Evolutionary conservation across 2,113 vertebrate genomes (phyloP), one percentile per base, ranked within the genome.

Genomic region (Mirza zaza): DNA sequence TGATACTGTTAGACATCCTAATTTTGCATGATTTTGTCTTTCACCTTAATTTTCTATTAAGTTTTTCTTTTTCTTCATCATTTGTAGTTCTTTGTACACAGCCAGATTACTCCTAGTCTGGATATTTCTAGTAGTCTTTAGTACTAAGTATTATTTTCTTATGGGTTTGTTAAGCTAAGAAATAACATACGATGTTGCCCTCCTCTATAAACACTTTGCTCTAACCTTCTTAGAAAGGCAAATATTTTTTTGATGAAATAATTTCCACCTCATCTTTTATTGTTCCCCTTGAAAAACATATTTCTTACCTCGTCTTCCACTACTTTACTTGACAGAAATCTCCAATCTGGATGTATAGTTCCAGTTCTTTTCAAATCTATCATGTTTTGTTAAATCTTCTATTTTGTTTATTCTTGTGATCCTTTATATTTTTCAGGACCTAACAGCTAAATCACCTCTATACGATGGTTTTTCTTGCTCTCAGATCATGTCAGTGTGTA

Each of bases 21-120:
- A 29, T 95, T 92, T 81, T 63, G 18, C 11, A 92, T 23, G 25
- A 1, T 86, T 92, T 96, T 92, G 3, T 96, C 48, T 97, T 86
- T 77, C 81, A 15, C 13, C 42, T 77, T 77, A 29, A 4, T 77
- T 93, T 79, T 39, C 42, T 63, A 18, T 50, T 55, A 96, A 80
- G 4, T 42, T 91, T 97, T 91, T 87, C 65, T 57, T 86, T 39
- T 68, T 77, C 23, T 68, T 34, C 42, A n/a, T 34, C 23, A 52
- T 68, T 76, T 92, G 36, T 52, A 57, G 48, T 86, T 94, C 42
- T 79, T 95, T 57, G 65, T 57, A 27, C 5, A n/a, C 75, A 11
- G 36, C 11, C 25, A 89, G 21, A 81, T 87, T 23, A 77, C 21
- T 86, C 93, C 48, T 55, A 45, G 6, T 92, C 11, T 95, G 36